Percentiles rank a stretch among this genome's conserved stretches.
phyloP scores from a whole-genome alignment of 2,888 invertebrate genomes.

The Drosophila yooni region DNA sequence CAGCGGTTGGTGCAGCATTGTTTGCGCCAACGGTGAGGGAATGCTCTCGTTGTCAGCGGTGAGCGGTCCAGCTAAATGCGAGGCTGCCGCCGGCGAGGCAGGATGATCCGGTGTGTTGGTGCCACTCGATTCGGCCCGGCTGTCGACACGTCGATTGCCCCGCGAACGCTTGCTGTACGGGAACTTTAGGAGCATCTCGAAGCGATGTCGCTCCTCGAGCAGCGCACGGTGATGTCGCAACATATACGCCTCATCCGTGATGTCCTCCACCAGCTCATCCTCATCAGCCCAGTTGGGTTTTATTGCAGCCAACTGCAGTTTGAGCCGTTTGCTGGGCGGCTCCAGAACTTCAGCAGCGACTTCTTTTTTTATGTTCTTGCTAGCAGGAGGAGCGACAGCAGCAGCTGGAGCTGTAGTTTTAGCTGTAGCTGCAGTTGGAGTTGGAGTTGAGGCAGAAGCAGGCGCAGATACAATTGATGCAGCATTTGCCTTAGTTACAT shows the following conservation, averaged over 20 bases:
- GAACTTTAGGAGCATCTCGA: slow-evolving; percentile 84
- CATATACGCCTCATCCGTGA: slow-evolving; percentile 90
- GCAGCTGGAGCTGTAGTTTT: background rate
- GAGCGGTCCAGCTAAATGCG: slow-evolving; percentile 69
- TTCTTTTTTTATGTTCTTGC: background rate
- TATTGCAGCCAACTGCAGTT: slow-evolving; percentile 33
- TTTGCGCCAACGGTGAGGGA: slow-evolving; percentile 83
- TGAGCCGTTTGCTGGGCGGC: slow-evolving; percentile 62
- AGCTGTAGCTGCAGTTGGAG: background rate
- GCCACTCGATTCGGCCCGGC: slow-evolving; percentile 89
- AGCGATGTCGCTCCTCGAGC: slow-evolving; percentile 91
- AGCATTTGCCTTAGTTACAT: slow-evolving; percentile 4
- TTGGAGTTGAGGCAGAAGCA: background rate
- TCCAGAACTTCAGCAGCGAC: background rate
- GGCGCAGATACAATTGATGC: background rate
- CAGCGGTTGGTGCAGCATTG: slow-evolving; percentile 59
- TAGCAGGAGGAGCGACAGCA: background rate
- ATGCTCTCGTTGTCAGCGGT: slow-evolving; percentile 84
- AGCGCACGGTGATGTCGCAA: slow-evolving; percentile 89
- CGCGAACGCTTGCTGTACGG: slow-evolving; percentile 86
- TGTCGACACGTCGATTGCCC: slow-evolving; percentile 88
- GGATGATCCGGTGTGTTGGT: slow-evolving; percentile 91
- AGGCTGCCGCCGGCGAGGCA: slow-evolving; percentile 87
- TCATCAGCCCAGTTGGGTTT: background rate
- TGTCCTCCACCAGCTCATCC: slow-evolving; percentile 89